Percentiles rank a stretch among this genome's conserved stretches.
Conservation (phyloP, 2,888 invertebrate species). For the Protodeltote pygarga region DNA sequence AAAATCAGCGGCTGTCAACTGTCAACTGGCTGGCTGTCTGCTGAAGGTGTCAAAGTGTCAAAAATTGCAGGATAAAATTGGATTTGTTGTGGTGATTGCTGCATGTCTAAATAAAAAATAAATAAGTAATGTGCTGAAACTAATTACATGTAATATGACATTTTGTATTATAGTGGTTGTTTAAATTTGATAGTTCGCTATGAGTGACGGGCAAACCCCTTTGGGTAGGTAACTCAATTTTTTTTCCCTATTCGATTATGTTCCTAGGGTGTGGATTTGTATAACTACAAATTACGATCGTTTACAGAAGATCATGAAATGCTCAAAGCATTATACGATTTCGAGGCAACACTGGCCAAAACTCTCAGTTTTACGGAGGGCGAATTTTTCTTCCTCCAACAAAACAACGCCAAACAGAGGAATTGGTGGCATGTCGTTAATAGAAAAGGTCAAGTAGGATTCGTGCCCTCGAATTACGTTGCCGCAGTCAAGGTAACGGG, state of each 20-base stretch:
- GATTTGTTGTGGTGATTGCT: conserved; percentile 41
- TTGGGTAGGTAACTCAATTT: conserved; percentile 41
- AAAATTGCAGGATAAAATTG: too few species aligned
- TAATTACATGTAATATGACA: conserved; percentile 14
- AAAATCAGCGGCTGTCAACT: conserved; percentile 22
- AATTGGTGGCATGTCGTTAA: conserved; percentile 97
- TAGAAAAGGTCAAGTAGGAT: conserved; percentile 93
- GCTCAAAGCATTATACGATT: conserved; percentile 94
- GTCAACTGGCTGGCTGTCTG: too few species aligned
- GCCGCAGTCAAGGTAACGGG: conserved; percentile 90
- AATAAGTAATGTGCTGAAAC: conserved; percentile 14
- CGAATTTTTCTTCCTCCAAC: conserved; percentile 93
- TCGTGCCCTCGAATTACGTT: conserved; percentile 95
- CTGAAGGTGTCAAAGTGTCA: too few species aligned
- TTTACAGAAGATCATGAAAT: conserved; percentile 91
- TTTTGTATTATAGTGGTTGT: not conserved
- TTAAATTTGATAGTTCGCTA: conserved; percentile 41
- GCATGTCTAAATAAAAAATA: conserved; percentile 9
- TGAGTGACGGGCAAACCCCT: conserved; percentile 66
- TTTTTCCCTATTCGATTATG: conserved; percentile 6
- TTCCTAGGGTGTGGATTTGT: conserved; percentile 27
- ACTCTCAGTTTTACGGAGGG: conserved; percentile 93
- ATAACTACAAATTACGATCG: conserved; percentile 8
- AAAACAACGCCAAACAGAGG: conserved; percentile 92
- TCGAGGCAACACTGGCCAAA: conserved; percentile 94